Evolutionary conservation across 2,888 invertebrate species (phyloP).

Genomic region (Platycnemis pennipes): DNA sequence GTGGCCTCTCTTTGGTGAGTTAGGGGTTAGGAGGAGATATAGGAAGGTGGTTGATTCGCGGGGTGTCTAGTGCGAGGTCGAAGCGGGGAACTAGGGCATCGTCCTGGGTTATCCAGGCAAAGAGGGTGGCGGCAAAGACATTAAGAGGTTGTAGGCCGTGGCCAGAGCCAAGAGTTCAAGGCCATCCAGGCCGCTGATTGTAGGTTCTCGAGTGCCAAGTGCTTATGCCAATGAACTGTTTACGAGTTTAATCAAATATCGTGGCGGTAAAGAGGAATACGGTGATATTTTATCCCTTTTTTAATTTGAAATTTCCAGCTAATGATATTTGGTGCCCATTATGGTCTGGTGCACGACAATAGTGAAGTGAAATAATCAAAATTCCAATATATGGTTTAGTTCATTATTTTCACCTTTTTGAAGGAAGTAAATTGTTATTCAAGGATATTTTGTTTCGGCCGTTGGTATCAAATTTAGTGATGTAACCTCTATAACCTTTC

Average conservation of each 20-base stretch:
- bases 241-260: not conserved
- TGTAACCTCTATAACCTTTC: too few species aligned
- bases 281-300: not conserved
- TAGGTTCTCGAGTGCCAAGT: not conserved
- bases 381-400: too few species aligned
- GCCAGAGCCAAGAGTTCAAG: conserved; percentile 2
- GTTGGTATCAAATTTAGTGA: too few species aligned
- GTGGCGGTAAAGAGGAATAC: not conserved
- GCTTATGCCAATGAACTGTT: not conserved
- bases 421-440: too few species aligned
- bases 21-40: not conserved
- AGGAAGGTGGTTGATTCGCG: not conserved
- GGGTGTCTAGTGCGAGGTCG: not conserved
- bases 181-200: not conserved
- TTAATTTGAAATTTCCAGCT: too few species aligned
- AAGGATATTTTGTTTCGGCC: too few species aligned
- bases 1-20: not conserved
- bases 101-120: conserved; percentile 42
- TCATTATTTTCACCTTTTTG: too few species aligned
- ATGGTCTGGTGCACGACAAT: too few species aligned
- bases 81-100: conserved; percentile 31
- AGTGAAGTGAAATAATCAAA: too few species aligned
- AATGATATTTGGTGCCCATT: too few species aligned
- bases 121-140: conserved; percentile 19
- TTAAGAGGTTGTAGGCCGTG: conserved; percentile 25